Base-by-base conservation (phyloP, 2,888 invertebrate genomes). In the Melikaiella ostensackeni region DNA sequence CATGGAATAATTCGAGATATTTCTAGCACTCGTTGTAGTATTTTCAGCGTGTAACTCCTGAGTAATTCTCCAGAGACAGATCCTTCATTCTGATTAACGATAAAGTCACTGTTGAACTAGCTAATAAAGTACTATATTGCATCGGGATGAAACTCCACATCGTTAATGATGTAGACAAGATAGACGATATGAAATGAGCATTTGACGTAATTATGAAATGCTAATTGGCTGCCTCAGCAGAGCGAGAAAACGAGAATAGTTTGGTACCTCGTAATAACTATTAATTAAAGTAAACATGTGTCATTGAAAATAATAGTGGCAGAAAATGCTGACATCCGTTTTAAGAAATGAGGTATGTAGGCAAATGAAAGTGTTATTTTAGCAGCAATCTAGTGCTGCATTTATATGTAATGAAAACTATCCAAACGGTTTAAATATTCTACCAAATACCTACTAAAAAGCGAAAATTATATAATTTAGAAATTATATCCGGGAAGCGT, bases 141-240 rank as follows among this genome's bases (percentile, higher is more conserved):
- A 55, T 55, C 9, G 3, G 21, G n/a, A 55, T 55, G 55, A 21
- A 55, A 55, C 55, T 19, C 21, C 21, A 21, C 55, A 55, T 55
- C 21, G 9, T 19, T 55, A 55, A 55, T 55, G 21, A 55, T 55
- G 55, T 21, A 55, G n/a, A 50, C 8, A 50, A 50, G n/a, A 8
- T 50, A 50, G 55, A 55, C 55, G 55, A 66, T 46, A 66, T 42
- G 46, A 38, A 66, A 66, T 66, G 46, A 30, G 27, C 21, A 66
- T 66, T 66, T 46, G 19, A 66, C 27, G 27, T 27, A 46, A 46
- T 66, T 66, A 66, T 19, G 46, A 46, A 66, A 66, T 42, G 19
- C 11, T 66, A 66, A 66, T 66, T 66, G 66, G 66, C 46, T 66
- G 24, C 5, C 24, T 66, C 66, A 46, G 27, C 46, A 24, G n/a